A percentile compares a stretch with the other conserved stretches of the same genome.
phyloP scores from a whole-genome alignment of 2,888 invertebrate species.

The Orthonychiurus folsomi region DNA sequence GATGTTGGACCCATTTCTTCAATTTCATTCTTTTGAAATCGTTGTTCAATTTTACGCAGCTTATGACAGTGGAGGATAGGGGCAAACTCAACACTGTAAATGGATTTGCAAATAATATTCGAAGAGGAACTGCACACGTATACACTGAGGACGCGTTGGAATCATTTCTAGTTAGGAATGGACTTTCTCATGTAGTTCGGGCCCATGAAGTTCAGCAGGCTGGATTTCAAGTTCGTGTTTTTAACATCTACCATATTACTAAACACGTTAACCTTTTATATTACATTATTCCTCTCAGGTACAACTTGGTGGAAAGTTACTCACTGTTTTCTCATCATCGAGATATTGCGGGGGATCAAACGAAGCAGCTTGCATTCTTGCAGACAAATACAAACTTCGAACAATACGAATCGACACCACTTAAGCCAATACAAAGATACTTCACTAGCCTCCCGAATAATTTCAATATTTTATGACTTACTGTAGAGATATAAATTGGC shows the following conservation, averaged over 20 bases:
- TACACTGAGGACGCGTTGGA: slow-evolving; percentile 61
- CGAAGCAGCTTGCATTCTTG: slow-evolving; percentile 61
- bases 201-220: slow-evolving; percentile 65
- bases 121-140: slow-evolving; percentile 63
- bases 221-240: slow-evolving; percentile 60
- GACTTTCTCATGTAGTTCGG: slow-evolving; percentile 59
- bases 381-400: slow-evolving; percentile 57
- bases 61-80: slow-evolving; percentile 18
- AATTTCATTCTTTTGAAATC: too few species aligned
- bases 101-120: slow-evolving; percentile 59
- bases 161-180: slow-evolving; percentile 57
- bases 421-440: slow-evolving; percentile 6
- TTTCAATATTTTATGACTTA: too few species aligned
- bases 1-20: too few species aligned
- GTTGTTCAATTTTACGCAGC: too few species aligned
- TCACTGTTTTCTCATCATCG: slow-evolving; percentile 67
- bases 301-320: slow-evolving; percentile 57
- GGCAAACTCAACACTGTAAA: slow-evolving; percentile 50
- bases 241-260: slow-evolving; percentile 4
- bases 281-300: slow-evolving; percentile 48
- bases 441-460: too few species aligned
- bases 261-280: background rate
- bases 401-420: slow-evolving; percentile 54
- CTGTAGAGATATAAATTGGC: too few species aligned
- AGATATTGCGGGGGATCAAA: slow-evolving; percentile 64